These are phyloP conservation scores for Naja naja DNA, from an alignment of 2,113 vertebrate species.

Conservation along the genomic window DNA sequence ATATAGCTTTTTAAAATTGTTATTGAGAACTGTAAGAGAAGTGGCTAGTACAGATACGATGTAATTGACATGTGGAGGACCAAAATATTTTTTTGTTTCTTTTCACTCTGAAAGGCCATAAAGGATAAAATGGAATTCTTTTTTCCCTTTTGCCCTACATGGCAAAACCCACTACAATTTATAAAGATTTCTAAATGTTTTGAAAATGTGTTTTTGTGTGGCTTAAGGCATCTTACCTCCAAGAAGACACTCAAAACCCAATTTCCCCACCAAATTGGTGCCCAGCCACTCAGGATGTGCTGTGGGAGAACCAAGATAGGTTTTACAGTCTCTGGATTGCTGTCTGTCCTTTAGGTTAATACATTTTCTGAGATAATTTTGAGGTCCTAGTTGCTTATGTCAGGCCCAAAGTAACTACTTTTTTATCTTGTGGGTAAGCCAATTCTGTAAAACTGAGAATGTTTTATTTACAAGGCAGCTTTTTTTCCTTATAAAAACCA, in stretches of 20 bases:
- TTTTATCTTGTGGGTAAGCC: background rate
- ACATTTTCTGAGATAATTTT: rapidly evolving
- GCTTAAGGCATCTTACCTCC: background rate
- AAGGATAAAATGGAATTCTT: background rate
- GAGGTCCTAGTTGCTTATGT: rapidly evolving
- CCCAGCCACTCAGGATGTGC: background rate
- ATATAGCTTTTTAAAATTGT: background rate
- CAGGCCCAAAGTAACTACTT: rapidly evolving
- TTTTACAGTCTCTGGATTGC: background rate
- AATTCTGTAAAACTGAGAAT: background rate
- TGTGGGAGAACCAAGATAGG: background rate
- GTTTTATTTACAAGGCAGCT: background rate
- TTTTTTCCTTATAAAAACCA: background rate
- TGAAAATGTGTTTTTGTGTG: background rate
- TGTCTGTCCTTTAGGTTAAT: background rate
- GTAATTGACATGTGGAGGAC: background rate
- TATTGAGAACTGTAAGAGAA: background rate
- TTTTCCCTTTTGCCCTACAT: background rate
- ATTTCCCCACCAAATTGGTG: background rate
- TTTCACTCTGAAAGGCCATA: background rate
- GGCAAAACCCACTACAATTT: background rate
- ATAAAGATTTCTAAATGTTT: background rate
- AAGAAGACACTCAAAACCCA: background rate
- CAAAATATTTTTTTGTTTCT: background rate
- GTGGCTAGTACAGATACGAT: background rate